Evolutionary conservation across 2,888 invertebrate species (phyloP), one percentile per base, ranked within the genome.

Genomic region (Melanotus villosus): DNA sequence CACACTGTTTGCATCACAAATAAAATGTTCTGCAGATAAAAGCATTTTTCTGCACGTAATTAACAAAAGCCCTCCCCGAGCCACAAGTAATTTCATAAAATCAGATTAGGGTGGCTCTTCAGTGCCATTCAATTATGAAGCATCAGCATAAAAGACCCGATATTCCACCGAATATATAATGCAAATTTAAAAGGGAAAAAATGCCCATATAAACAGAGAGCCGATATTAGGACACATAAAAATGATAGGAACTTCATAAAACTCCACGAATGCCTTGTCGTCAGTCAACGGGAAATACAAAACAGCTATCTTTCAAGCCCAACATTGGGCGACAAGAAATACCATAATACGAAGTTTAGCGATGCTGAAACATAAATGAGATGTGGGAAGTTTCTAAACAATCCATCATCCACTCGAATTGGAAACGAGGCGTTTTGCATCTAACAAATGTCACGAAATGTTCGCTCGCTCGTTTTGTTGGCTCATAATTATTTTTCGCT

Each of bases 331-430:
- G 58, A 43, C 58, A 26, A 56, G 21, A 56, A 56, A 7, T 21
- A 14, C 7, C 23, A 56, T 38, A 32, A 12, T 38, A 43, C 38
- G 43, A 58, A 58, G 43, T 43, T 43, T 43, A 58, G 58, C 26
- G 58, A 58, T 43, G 16, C 43, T 58, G 43, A 58, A 58, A 58
- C 34, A 58, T 43, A 58, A 58, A 58, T 58, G 58, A 43, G 43
- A 58, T 58, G 43, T 43, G 58, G 43, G 58, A 38, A 41, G 58
- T 41, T 58, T 58, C 1, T 3, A 41, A 58, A 58, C 58, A 58
- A 58, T 58, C 43, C 58, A 43, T 58, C 58, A 58, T 56, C 9
- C 23, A 2, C 23, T 14, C 10, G 38, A 56, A 38, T 52, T 52
- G 56, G 32, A 38, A 38, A 38, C 32, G 21, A 34, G 38, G 56